Evolutionary conservation across 2,888 invertebrate genomes (phyloP), one percentile per base, ranked within the genome.

Genomic region (Autographa gamma): DNA sequence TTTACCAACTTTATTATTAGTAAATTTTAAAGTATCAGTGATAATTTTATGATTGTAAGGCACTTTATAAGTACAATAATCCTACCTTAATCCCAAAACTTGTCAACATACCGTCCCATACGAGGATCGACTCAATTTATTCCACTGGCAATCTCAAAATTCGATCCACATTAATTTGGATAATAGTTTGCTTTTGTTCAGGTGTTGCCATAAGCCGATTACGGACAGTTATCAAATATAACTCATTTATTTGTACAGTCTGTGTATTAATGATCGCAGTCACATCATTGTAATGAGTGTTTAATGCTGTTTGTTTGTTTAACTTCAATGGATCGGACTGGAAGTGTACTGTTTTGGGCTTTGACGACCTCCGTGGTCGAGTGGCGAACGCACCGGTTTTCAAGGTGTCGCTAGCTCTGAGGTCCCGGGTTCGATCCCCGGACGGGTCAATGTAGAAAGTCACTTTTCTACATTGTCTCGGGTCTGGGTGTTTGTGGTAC

Each of bases 171-270:
- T 80, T 77, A 70, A 80, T 80, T 77, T 76, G 11, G 63, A 7
- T 83, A 74, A 80, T 80, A 80, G 81, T 80, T 79, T 65, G 71
- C 80, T 84, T 81, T 75, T 71, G 80, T 75, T 70, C 85, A 73
- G 83, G 82, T 84, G 80, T 84, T 69, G 66, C 73, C 31, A 68
- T 77, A 75, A 82, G 77, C 85, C 71, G 84, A 79, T 82, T 80
- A 84, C 56, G 66, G 67, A 62, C 69, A 63, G 77, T 74, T 82
- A 77, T 74, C 80, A 76, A 79, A 82, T 74, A 72, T 71, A 75
- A 68, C 60, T 72, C 71, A 73, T 84, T 82, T 71, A 76, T 82
- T 79, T 79, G 71, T 62, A 34, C 72, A 56, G 58, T 34, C 16
- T 60, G 66, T 41, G 56, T 70, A 76, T 69, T 72, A 67, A 77